phyloP scores from a whole-genome alignment of 2,797 vertebrate species.

The Rhinichthys osculus region DNA sequence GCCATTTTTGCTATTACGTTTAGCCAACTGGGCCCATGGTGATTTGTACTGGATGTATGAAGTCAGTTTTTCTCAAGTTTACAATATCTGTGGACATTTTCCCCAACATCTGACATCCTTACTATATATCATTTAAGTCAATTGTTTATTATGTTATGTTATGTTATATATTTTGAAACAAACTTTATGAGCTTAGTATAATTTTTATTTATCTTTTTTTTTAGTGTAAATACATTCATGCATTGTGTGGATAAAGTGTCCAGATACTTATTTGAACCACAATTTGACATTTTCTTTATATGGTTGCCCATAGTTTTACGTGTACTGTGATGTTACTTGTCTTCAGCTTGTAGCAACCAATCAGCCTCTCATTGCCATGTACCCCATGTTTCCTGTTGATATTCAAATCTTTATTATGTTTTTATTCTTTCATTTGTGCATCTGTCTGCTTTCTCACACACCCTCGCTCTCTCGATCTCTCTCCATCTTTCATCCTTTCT shows the following conservation, averaged over 20 bases:
- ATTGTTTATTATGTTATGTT: neutral
- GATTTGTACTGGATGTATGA: neutral
- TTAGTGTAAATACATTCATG: neutral
- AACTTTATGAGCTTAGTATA: neutral
- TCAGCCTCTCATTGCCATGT: neutral
- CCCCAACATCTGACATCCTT: neutral
- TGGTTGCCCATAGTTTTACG: neutral
- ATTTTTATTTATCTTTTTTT: too few species aligned
- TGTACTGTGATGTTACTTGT: neutral
- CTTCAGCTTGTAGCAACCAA: neutral
- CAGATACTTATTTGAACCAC: neutral
- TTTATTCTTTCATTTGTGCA: constrained; percentile 35
- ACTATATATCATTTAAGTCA: neutral
- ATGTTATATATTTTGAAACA: neutral
- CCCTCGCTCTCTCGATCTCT: constrained; percentile 41
- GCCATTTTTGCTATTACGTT: neutral
- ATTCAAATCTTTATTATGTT: constrained; percentile 32
- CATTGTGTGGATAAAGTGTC: neutral
- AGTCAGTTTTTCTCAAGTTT: neutral
- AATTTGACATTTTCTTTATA: neutral
- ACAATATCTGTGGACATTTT: neutral
- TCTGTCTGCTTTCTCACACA: constrained; percentile 26
- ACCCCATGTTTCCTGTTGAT: constrained; percentile 20
- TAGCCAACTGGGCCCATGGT: neutral
- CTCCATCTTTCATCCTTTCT: constrained; percentile 41